Evolutionary conservation across 2,113 vertebrate species (phyloP), one percentile per base, ranked within the genome.

Genomic region (Pitta sordida): DNA sequence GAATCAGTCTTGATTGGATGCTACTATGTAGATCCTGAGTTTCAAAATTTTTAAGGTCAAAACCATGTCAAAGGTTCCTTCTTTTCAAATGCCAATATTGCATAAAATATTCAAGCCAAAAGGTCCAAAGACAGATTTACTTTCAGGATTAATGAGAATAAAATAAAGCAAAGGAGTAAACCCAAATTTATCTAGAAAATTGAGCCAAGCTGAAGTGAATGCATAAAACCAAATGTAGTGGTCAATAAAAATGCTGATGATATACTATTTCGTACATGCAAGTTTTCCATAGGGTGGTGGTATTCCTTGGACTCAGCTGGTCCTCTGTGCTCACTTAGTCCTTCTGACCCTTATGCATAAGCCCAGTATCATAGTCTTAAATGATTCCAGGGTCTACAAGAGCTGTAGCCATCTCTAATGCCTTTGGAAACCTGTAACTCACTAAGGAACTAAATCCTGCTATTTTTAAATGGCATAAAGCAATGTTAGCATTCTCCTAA

Each of bases 21-120:
- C 94, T 88, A 95, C 30, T 60, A 95, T 88, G 88, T 78, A 97
- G 87, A 95, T 94, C 83, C 12, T 74, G 73, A 96, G 91, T 91
- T 97, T 94, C 88, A 94, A 95, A 96, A 94, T 95, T 81, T 80
- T 96, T 96, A 95, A 97, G 95, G 94, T 97, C 93, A 97, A 94
- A 94, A 93, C 76, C 41, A 37, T 83, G 95, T 86, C 91, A 86
- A 95, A 97, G 80, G 91, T 74, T 88, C 90, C 68, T 90, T 92
- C 78, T 68, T 85, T 89, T 86, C 49, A 95, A 96, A 96, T 90
- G 93, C 82, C 94, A 96, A 96, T 96, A 95, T 71, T 82, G 88
- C 83, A 91, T 83, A 37, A 89, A 95, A 96, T 69, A 95, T 91
- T 95, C 59, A 91, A 97, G 69, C 37, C 58, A 88, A 94, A 94